Evolutionary conservation across 2,888 invertebrate genomes (phyloP), one percentile per base, ranked within the genome.

Genomic region (Pyrrhia umbra): DNA sequence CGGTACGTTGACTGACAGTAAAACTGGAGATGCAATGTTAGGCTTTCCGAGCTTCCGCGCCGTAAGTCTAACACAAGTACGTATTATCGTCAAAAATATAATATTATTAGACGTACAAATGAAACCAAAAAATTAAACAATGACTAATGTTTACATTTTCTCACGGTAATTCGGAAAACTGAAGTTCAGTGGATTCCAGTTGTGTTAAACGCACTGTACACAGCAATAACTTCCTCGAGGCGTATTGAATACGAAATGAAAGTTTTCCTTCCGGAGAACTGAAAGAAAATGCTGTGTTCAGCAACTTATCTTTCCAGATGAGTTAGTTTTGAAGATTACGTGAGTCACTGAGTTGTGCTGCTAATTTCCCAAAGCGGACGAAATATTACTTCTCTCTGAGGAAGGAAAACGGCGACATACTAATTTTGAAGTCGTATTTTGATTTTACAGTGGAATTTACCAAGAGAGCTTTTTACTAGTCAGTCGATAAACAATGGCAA

Each of bases 251-350:
- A 34, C 34, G n/a, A 34, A n/a, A 34, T 34, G 13, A 4, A 34
- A 34, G 34, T 2, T n/a, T 34, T 34, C 5, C n/a, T 34, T 13
- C 2, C 37, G 40, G 16, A 16, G 15, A 46, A 42, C 6, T 8
- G 15, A 43, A 20, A 13, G 4, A 46, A 34, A 34, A 34, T 6
- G 40, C 20, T 9, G 21, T 68, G 21, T 20, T 27, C n/a, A n/a
- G 37, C 37, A 13, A 18, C 10, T 52, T 70, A 68, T 68, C 64
- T 70, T 68, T 63, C 40, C 50, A 18, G 50, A 20, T 13, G 45
- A 63, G 34, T 54, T 45, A 20, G 34, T 46, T 40, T 39, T 16
- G 2, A n/a, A 51, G 18, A 20, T 34, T 3, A 23, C 45, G 9
- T 13, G 30, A 49, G 13, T 25, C 25, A 9, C 39, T 50, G 20